These are phyloP conservation scores for Drosophila varians DNA, from an alignment of 1,140 invertebrate species.

Conservation along the genomic window DNA sequence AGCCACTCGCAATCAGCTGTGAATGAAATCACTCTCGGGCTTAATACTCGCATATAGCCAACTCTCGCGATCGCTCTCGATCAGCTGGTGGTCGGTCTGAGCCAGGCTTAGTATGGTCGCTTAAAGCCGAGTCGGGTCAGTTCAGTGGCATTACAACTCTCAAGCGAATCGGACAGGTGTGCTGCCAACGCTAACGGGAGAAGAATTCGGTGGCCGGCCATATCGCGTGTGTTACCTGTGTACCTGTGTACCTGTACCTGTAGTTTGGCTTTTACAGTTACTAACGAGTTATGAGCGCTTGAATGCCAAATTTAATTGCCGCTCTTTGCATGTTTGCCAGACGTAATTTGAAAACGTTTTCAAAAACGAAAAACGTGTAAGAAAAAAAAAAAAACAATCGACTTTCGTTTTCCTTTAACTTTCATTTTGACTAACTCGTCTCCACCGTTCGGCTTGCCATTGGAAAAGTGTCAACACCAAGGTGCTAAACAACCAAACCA, in stretches of 20 bases:
- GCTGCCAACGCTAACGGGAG: not conserved
- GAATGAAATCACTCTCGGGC: not conserved
- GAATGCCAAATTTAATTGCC: conserved; percentile 80
- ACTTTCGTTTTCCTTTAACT: conserved; percentile 67
- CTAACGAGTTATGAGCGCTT: conserved; percentile 69
- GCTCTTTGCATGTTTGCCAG: conserved; percentile 44
- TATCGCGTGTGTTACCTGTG: conserved; percentile 19
- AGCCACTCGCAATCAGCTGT: conserved; percentile 12
- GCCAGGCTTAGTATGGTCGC: conserved; percentile 16
- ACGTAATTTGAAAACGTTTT: conserved; percentile 60
- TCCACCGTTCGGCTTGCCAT: conserved; percentile 37
- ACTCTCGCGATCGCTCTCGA: conserved; percentile 18
- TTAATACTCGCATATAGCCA: not conserved
- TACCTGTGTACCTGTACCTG: no score
- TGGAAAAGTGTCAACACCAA: conserved; percentile 48
- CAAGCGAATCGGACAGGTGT: conserved; percentile 45
- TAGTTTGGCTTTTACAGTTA: conserved; percentile 68
- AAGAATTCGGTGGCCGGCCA: not conserved
- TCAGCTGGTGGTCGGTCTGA: conserved; percentile 56
- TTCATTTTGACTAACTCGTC: conserved; percentile 20
- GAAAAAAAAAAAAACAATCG: conserved; percentile 10
- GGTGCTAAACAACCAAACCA: conserved; percentile 35
- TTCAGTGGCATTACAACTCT: conserved; percentile 48
- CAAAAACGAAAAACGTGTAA: conserved; percentile 14
- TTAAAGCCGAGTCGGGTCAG: conserved; percentile 36